These are phyloP conservation scores for Eupithecia abbreviata DNA, from an alignment of 2,888 invertebrate genomes.

Conservation along the genomic window DNA sequence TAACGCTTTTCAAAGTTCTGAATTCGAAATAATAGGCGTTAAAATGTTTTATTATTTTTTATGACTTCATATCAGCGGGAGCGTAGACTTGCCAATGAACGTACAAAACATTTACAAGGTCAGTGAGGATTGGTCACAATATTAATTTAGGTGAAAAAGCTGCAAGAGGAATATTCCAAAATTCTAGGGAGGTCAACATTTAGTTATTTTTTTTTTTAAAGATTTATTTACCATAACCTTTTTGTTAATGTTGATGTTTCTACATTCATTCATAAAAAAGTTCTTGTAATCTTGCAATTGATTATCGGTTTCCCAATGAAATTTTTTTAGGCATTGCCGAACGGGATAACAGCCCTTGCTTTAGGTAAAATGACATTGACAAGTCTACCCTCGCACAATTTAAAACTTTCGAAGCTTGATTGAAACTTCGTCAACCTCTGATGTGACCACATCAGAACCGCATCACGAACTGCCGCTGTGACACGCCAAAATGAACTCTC, in stretches of 20 bases:
- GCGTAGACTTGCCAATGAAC: not conserved
- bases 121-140: too few species aligned
- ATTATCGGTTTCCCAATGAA: not conserved
- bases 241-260: not conserved
- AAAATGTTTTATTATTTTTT: not conserved
- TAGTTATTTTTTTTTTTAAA: too few species aligned
- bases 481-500: constrained; percentile 21
- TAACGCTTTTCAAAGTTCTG: not conserved
- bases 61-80: not conserved
- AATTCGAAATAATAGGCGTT: not conserved
- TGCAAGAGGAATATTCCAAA: not conserved
- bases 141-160: not conserved
- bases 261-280: not conserved
- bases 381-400: not conserved
- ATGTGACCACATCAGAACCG: constrained; percentile 23
- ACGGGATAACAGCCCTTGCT: not conserved
- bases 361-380: not conserved
- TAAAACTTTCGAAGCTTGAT: constrained; percentile 4
- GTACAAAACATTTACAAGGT: not conserved
- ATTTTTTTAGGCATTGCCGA: not conserved
- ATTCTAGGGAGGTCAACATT: not conserved
- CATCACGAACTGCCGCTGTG: constrained; percentile 22
- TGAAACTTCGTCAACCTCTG: constrained; percentile 2
- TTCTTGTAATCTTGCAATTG: not conserved
- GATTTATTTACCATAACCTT: too few species aligned